A percentile compares a stretch with the other conserved stretches of the same genome.
These are phyloP conservation scores for Antechinus flavipes DNA, from an alignment of 2,113 vertebrate genomes.

Conservation along the genomic window DNA sequence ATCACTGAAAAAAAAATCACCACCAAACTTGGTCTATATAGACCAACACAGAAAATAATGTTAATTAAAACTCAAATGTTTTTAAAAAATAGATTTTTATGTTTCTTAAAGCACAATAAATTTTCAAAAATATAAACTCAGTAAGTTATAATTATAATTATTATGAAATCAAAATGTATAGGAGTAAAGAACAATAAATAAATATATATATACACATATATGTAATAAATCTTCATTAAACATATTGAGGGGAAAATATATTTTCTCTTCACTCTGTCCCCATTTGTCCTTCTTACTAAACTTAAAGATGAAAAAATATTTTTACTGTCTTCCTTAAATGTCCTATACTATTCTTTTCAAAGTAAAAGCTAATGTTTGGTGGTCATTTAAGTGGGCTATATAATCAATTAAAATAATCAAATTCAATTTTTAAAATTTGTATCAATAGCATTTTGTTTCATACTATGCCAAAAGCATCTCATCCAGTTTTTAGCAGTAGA, in stretches of 20 bases:
- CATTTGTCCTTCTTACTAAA: neutral
- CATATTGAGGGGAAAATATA: neutral
- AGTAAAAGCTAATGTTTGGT: slow-evolving; percentile 5
- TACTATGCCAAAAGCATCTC: neutral
- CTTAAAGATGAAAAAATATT: neutral
- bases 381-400: neutral
- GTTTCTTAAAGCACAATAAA: neutral
- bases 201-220: neutral
- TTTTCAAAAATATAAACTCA: neutral
- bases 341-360: neutral
- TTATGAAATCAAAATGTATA: neutral
- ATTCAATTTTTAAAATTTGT: neutral
- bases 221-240: neutral
- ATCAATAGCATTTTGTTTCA: slow-evolving; percentile 7
- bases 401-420: neutral
- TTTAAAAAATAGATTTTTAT: neutral
- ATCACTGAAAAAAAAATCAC: neutral
- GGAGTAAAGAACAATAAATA: neutral
- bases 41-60: slow-evolving; percentile 20
- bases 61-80: neutral
- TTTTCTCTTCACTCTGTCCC: neutral
- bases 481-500: neutral
- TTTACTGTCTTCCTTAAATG: neutral
- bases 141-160: neutral
- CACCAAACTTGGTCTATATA: neutral